phyloP scores from a whole-genome alignment of 1,140 invertebrate genomes.

The Leptinotarsa lineolata region DNA sequence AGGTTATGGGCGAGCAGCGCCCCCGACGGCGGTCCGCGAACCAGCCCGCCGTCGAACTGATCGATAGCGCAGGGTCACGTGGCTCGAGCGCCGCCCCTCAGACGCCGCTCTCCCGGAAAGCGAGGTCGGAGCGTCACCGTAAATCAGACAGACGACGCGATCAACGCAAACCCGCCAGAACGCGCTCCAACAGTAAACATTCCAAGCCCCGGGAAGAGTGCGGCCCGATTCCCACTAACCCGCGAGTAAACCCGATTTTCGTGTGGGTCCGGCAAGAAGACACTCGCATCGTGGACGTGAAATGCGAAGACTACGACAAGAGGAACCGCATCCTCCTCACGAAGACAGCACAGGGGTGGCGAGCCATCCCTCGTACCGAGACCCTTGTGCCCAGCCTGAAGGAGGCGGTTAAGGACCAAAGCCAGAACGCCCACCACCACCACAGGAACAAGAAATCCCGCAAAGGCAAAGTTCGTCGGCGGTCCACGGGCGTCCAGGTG shows the following conservation, averaged over 20 bases:
- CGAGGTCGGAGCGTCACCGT: conserved; percentile 50
- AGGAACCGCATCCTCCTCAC: conserved; percentile 79
- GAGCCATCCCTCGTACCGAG: conserved; percentile 76
- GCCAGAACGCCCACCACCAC: conserved; percentile 43
- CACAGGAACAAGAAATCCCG: conserved; percentile 42
- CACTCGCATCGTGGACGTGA: conserved; percentile 77
- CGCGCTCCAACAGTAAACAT: conserved; percentile 57
- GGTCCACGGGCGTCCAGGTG: conserved; percentile 45
- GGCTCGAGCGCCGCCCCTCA: conserved; percentile 52
- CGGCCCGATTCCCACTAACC: conserved; percentile 49
- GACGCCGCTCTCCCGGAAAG: conserved; percentile 50
- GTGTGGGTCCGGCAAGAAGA: conserved; percentile 79
- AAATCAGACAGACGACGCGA: conserved; percentile 55
- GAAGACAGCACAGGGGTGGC: conserved; percentile 78
- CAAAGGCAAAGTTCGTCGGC: conserved; percentile 45
- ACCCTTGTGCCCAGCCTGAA: conserved; percentile 65
- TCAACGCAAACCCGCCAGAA: conserved; percentile 44
- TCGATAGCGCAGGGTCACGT: conserved; percentile 54
- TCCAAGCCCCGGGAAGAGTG: conserved; percentile 26
- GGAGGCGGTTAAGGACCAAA: conserved; percentile 46
- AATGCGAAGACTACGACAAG: conserved; percentile 83
- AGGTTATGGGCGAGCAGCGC: conserved; percentile 54
- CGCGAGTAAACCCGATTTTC: conserved; percentile 78
- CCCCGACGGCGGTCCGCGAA: conserved; percentile 48
- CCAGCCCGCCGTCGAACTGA: conserved; percentile 49